Evolutionary conservation across 2,888 invertebrate species (phyloP).

Genomic region (Patella ulyssiponensis): DNA sequence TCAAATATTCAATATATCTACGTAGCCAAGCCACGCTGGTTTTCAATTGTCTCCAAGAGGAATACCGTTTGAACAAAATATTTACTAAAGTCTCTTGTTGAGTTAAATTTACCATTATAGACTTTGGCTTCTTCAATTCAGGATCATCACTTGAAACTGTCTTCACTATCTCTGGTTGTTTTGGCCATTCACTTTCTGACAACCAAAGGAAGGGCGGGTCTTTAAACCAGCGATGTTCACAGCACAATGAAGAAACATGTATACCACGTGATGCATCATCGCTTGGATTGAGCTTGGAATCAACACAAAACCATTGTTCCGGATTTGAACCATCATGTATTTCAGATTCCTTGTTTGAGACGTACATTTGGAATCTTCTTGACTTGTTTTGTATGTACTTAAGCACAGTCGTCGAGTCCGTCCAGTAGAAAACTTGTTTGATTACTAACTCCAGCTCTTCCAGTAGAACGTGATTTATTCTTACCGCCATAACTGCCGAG

Average conservation of each 20-base stretch:
- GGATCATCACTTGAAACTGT: not conserved
- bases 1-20: not conserved
- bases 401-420: slow-evolving; percentile 12
- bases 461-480: not conserved
- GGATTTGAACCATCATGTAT: slow-evolving; percentile 16
- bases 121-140: not conserved
- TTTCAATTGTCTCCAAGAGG: slow-evolving; percentile 6
- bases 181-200: slow-evolving; percentile 18
- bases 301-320: slow-evolving; percentile 14
- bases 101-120: not conserved
- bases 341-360: slow-evolving; percentile 13
- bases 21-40: not conserved
- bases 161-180: slow-evolving; percentile 10
- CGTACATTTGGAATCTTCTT: slow-evolving; percentile 21
- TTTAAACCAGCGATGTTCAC: slow-evolving; percentile 16
- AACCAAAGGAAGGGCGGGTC: slow-evolving; percentile 23
- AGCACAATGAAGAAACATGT: not conserved
- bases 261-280: not conserved
- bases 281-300: not conserved
- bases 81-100: not conserved
- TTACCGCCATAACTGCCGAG: slow-evolving; percentile 18
- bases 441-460: not conserved
- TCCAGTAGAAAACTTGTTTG: slow-evolving; percentile 11
- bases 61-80: not conserved
- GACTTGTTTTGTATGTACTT: slow-evolving; percentile 10